phyloP scores from a whole-genome alignment of 2,113 vertebrate genomes.

The Cathartes aura region DNA sequence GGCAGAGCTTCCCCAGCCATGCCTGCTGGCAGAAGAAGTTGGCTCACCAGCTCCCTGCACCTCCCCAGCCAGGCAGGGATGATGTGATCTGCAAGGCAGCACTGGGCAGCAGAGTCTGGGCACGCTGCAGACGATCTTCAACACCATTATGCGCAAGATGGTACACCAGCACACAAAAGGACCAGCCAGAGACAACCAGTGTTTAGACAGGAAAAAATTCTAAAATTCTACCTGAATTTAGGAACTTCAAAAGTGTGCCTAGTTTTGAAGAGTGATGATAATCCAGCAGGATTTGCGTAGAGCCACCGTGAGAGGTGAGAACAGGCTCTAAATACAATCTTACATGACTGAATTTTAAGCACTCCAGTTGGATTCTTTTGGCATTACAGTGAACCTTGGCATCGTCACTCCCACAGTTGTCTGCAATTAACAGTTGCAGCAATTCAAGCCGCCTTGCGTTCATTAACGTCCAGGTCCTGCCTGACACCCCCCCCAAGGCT shows the following conservation, averaged over 20 bases:
- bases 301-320: slow-evolving; percentile 18
- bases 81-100: neutral
- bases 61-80: neutral
- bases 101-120: neutral
- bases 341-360: slow-evolving; percentile 37
- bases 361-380: slow-evolving; percentile 3
- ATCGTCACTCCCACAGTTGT: slow-evolving; percentile 29
- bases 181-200: neutral
- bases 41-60: neutral
- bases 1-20: neutral
- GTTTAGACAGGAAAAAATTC: neutral
- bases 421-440: slow-evolving; percentile 36
- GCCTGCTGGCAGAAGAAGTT: neutral
- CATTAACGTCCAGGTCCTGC: neutral
- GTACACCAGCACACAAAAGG: neutral
- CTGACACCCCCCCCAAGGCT: neutral
- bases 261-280: neutral
- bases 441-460: neutral
- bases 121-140: neutral
- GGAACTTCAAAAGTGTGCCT: neutral
- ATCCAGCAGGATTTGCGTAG: slow-evolving; percentile 16
- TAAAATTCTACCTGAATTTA: neutral
- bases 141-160: neutral
- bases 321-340: slow-evolving; percentile 47
- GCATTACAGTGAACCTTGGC: slow-evolving; percentile 27